Base-by-base conservation (phyloP, 2,888 invertebrate species). In the Schizaphis graminum region DNA sequence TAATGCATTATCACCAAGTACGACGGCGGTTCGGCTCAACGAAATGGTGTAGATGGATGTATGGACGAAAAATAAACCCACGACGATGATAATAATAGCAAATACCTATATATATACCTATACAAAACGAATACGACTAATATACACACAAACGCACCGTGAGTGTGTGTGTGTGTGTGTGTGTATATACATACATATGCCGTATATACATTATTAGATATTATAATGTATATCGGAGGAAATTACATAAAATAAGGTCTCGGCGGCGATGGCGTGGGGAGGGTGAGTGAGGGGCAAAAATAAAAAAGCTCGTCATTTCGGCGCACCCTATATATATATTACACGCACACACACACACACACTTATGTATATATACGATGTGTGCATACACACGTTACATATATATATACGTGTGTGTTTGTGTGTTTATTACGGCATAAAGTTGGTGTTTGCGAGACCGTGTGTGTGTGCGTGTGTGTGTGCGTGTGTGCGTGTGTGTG, bases 341-440 rank as follows among this genome's bases (percentile, higher is more conserved):
- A 67, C 16, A 67, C 16, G 61, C 3, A 57, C 3, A 49, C 16
- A 44, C 88, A 84, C 56, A 61, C 5, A 53, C 35, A 47, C 24
- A 11, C 0, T n/a, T 35, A 28, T 67, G 49, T 7, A 67, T 67
- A 11, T 49, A 90, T n/a, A 67, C 47, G 44, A 57, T 35, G 67
- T 35, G 67, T 67, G 16, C 67, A 67, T 35, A 91, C 91, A 44
- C 57, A n/a, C 49, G 44, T 61, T 67, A 28, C 56, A n/a, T 44
- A 26, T 44, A n/a, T 44, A 26, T 44, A n/a, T 53, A 35, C 35
- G n/a, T 57, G 21, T 84, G 53, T 53, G 86, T 53, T 26, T 85
- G 84, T 85, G 57, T 91, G 89, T 89, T n/a, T 85, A 84, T 84
- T 89, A 93, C 77, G 57, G 89, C 84, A 84, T 93, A 93, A 93